Percentiles rank a stretch among this genome's conserved stretches.
These are phyloP conservation scores for Anser cygnoides DNA, from an alignment of 2,113 vertebrate genomes.

Conservation along the genomic window DNA sequence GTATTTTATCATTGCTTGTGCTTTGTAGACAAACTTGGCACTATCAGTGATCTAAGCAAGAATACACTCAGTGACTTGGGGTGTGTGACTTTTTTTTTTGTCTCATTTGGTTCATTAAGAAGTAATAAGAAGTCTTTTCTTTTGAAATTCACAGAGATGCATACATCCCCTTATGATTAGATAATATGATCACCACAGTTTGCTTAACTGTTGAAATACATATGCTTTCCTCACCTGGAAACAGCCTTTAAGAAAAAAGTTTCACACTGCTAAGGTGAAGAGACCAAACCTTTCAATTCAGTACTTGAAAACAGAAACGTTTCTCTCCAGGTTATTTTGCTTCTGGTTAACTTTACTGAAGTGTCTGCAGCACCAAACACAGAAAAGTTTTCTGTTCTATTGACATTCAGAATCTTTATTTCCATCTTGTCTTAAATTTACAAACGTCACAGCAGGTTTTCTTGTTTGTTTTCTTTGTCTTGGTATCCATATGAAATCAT, in stretches of 20 bases:
- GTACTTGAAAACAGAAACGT: background rate
- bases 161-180: background rate
- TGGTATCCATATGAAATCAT: background rate
- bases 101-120: background rate
- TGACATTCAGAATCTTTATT: background rate
- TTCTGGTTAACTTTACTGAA: background rate
- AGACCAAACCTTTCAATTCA: background rate
- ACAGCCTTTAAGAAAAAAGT: background rate
- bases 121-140: background rate
- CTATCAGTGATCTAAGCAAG: background rate
- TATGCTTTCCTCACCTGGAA: background rate
- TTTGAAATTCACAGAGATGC: background rate
- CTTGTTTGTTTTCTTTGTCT: too few relatives aligned
- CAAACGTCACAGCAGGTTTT: background rate
- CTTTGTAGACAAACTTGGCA: conserved; percentile 7
- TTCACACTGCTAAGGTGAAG: background rate
- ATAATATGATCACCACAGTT: background rate
- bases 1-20: background rate
- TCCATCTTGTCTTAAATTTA: background rate
- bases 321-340: background rate
- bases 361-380: background rate
- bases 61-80: background rate
- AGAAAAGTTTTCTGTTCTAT: background rate
- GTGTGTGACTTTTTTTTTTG: too few relatives aligned
- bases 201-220: background rate